Evolutionary conservation across 2,113 vertebrate genomes (phyloP).

Genomic region (Pachyramphus minor): DNA sequence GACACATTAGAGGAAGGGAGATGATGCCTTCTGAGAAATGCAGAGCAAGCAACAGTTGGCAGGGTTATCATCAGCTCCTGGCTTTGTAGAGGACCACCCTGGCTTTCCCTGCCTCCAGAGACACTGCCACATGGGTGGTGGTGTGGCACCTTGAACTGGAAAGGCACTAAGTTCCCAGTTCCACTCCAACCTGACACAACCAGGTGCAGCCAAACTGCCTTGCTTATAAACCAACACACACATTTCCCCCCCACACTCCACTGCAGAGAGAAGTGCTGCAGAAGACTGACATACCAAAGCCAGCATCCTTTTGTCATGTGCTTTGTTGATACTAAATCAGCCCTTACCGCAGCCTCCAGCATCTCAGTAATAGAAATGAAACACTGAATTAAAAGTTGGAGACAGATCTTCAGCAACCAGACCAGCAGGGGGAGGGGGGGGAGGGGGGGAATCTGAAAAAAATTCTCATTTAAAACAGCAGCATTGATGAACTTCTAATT

Average conservation of each 20-base stretch:
- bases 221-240: neutral
- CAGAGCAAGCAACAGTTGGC: neutral
- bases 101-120: neutral
- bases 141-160: neutral
- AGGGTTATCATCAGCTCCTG: neutral
- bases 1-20: neutral
- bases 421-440: neutral
- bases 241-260: neutral
- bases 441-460: rapidly evolving
- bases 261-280: neutral
- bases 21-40: neutral
- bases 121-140: neutral
- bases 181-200: neutral
- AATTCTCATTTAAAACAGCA: neutral
- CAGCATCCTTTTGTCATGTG: neutral
- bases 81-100: neutral
- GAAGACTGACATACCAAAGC: neutral
- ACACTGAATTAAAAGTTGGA: neutral
- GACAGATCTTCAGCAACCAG: neutral
- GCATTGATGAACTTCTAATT: neutral
- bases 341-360: neutral
- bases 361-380: neutral
- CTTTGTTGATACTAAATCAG: neutral
- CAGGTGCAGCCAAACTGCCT: neutral
- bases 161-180: neutral